Percentiles rank a stretch among this genome's conserved stretches.
Evolutionary conservation across 2,113 vertebrate genomes (phyloP).

Genomic region (Nothobranchius furzeri): DNA sequence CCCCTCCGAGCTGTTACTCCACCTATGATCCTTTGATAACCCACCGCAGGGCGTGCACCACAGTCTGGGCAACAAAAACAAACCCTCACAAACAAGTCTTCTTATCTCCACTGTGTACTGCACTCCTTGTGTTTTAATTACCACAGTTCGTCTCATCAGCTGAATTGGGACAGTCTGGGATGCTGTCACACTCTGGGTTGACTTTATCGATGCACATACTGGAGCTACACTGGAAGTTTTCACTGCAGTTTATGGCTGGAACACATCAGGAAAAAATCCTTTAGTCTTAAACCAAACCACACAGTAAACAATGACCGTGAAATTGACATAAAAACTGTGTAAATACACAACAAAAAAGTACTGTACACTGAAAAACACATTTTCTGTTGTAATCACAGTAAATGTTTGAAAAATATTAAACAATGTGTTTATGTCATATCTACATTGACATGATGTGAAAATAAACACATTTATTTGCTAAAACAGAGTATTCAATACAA

Average conservation of each 20-base stretch:
- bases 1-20: slow-evolving; percentile 82
- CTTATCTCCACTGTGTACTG: rapidly evolving
- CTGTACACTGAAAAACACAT: no score
- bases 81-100: slow-evolving; percentile 8
- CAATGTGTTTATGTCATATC: no score
- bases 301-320: no score
- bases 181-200: slow-evolving; percentile 87
- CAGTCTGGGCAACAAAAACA: slow-evolving; percentile 80
- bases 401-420: no score
- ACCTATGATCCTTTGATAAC: slow-evolving; percentile 87
- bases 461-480: no score
- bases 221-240: slow-evolving; percentile 82
- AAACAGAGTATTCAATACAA: no score
- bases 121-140: slow-evolving; percentile 33
- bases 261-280: not conserved
- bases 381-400: no score
- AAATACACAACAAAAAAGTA: no score
- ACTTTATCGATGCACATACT: slow-evolving; percentile 83
- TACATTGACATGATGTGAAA: no score
- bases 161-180: slow-evolving; percentile 83
- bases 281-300: not conserved
- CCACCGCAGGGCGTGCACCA: slow-evolving; percentile 75
- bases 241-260: slow-evolving; percentile 80
- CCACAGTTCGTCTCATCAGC: slow-evolving; percentile 84
- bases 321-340: no score